phyloP scores from a whole-genome alignment of 1,140 invertebrate species.

The Aleiodes sp. region DNA sequence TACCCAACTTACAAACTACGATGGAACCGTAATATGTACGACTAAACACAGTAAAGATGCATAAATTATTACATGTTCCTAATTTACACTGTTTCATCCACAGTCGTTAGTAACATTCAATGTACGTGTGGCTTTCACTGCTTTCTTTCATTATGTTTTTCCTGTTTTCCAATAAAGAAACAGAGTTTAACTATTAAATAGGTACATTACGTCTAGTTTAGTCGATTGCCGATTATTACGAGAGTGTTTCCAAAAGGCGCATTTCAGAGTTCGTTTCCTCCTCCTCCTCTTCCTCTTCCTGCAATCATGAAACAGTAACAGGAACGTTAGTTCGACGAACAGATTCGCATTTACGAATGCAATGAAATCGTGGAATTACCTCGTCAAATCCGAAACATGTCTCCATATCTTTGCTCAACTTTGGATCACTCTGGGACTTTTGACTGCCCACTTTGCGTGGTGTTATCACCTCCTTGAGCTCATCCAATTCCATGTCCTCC shows the following conservation, averaged over 20 bases:
- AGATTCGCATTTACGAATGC: neutral
- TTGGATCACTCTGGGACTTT: constrained; percentile 61
- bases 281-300: constrained; percentile 58
- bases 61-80: constrained; percentile 41
- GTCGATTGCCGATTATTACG: constrained; percentile 51
- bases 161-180: neutral
- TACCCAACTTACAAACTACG: neutral
- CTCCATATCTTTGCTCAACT: constrained; percentile 75
- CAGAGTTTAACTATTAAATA: constrained; percentile 54
- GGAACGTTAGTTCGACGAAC: constrained; percentile 9
- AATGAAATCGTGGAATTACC: constrained; percentile 51
- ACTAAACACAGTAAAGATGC: constrained; percentile 13
- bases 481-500: constrained; percentile 52
- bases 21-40: neutral
- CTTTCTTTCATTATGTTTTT: constrained; percentile 1
- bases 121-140: constrained; percentile 3
- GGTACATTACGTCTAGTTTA: constrained; percentile 38
- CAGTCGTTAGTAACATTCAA: constrained; percentile 26
- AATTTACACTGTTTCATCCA: constrained; percentile 38
- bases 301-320: constrained; percentile 19
- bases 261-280: constrained; percentile 51
- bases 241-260: constrained; percentile 58
- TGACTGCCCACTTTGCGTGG: constrained; percentile 42
- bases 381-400: constrained; percentile 90
- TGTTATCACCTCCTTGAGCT: constrained; percentile 51